Conservation (phyloP, 2,888 invertebrate genomes). For the Tribolium freemani region DNA sequence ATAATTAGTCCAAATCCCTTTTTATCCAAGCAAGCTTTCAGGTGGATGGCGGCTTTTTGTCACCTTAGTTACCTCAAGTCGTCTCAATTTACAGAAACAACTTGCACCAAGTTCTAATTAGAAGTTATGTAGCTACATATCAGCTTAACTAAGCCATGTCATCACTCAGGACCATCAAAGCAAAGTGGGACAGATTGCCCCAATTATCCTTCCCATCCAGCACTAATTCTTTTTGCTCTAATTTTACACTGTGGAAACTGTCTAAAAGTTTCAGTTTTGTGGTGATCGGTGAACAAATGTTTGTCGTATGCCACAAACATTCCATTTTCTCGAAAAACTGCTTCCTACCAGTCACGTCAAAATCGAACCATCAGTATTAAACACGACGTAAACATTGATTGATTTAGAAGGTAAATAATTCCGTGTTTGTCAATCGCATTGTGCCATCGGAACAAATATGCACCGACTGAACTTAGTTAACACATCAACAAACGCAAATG, state of each 20-base stretch:
- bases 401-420: slow-evolving; percentile 6
- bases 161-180: neutral
- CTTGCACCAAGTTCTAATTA: neutral
- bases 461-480: neutral
- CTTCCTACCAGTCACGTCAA: too few relatives aligned
- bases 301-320: too few relatives aligned
- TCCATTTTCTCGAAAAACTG: too few relatives aligned
- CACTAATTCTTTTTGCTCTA: too few relatives aligned
- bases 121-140: neutral
- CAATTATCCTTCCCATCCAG: neutral
- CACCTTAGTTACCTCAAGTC: neutral
- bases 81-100: slow-evolving; percentile 4
- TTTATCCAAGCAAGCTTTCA: neutral
- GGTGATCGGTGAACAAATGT: too few relatives aligned
- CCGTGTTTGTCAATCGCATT: slow-evolving; percentile 1
- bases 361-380: neutral
- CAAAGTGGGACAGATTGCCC: neutral
- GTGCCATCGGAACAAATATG: neutral
- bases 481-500: neutral
- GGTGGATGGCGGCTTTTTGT: neutral
- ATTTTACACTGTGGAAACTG: too few relatives aligned
- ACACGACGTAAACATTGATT: slow-evolving; percentile 1
- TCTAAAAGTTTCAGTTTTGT: too few relatives aligned
- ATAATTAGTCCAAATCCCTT: neutral
- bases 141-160: neutral